Percentiles rank a stretch among this genome's conserved stretches.
These are phyloP conservation scores for Epizoanthus fatuus DNA, from an alignment of 92 coral and sea anemone genomes.

Conservation along the genomic window DNA sequence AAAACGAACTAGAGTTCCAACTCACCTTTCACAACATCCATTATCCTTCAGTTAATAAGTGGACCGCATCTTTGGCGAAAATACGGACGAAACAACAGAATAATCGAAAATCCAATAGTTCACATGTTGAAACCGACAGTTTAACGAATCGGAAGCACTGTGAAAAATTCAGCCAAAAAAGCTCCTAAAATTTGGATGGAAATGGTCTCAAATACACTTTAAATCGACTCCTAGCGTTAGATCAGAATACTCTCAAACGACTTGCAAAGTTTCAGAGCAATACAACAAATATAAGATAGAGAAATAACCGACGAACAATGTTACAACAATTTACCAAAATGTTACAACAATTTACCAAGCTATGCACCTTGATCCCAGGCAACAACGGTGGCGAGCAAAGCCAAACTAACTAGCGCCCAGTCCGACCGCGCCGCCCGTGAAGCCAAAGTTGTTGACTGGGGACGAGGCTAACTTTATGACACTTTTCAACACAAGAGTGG, in stretches of 20 bases:
- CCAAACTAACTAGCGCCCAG: too few species aligned
- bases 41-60: constrained; percentile 17
- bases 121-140: constrained; percentile 17
- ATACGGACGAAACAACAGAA: constrained; percentile 14
- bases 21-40: constrained; percentile 21
- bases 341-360: background rate
- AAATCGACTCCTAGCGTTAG: constrained; percentile 6
- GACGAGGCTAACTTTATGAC: too few species aligned
- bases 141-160: constrained; percentile 2
- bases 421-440: too few species aligned
- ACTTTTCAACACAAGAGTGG: too few species aligned
- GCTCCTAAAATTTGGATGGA: background rate
- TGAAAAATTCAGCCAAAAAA: background rate
- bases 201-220: constrained; percentile 4
- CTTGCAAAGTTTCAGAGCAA: constrained; percentile 2
- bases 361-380: constrained; percentile 6
- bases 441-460: too few species aligned
- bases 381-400: background rate
- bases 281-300: background rate
- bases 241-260: constrained; percentile 4
- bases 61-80: constrained; percentile 16
- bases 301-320: constrained; percentile 7
- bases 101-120: background rate
- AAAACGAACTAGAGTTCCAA: constrained; percentile 5
- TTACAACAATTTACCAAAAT: background rate